Base-by-base conservation (phyloP, 2,888 invertebrate species). In the Melanchra persicariae region DNA sequence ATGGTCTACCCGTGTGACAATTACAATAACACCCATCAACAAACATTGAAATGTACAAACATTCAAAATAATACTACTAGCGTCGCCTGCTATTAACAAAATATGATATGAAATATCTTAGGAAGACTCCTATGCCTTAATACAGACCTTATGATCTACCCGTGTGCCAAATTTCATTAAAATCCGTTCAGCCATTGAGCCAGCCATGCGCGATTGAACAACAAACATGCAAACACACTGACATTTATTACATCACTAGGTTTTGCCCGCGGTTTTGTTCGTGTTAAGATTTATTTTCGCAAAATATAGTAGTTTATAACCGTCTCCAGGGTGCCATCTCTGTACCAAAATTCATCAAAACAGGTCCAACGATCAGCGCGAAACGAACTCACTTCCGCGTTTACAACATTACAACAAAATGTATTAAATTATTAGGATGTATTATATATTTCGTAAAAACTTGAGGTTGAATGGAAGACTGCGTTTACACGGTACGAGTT, bases 401-500 rank as follows among this genome's bases (percentile, higher is more conserved):
- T 19, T 45, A 45, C 17, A 17, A 43, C 5, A 12, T 2, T 12
- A n/a, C n/a, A n/a, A n/a, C n/a, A n/a, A n/a, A n/a, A n/a, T n/a
- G n/a, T n/a, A n/a, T n/a, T n/a, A n/a, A n/a, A n/a, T n/a, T n/a
- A n/a, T n/a, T n/a, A n/a, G n/a, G n/a, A n/a, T n/a, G n/a, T n/a
- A n/a, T n/a, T n/a, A n/a, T n/a, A n/a, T n/a, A n/a, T 45, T 58
- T 22, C n/a, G 5, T 8, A 57, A 69, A 70, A 60, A 43, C 17
- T n/a, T 49, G 12, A n/a, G 37, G 3, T 49, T 37, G 2, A 77
- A 37, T 57, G 4, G 37, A 55, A 78, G 22, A 45, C 59, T 57
- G 59, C 22, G 59, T 49, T 70, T 47, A 47, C 22, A 78, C 24
- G n/a, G 47, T 58, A 71, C 40, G 54, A 74, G 40, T 77, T 40